Conservation (phyloP, 2,113 vertebrate species). For the Phalacrocorax aristotelis region DNA sequence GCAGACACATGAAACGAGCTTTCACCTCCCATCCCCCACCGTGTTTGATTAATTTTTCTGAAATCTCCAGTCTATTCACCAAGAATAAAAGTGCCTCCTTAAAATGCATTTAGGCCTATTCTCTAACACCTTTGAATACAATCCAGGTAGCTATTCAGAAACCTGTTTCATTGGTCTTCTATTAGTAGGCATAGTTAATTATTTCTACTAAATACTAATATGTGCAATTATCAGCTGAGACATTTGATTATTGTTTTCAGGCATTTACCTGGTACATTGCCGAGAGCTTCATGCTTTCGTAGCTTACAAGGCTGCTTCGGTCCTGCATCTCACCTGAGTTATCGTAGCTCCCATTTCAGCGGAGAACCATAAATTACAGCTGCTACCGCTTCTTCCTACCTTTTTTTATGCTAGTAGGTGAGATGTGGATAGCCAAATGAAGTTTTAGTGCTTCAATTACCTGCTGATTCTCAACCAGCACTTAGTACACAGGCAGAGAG, state of each 20-base stretch:
- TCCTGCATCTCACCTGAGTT: neutral
- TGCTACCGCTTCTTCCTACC: neutral
- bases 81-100: neutral
- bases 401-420: neutral
- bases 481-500: rapidly evolving
- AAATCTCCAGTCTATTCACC: neutral
- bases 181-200: neutral
- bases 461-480: neutral
- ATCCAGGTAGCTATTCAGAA: neutral
- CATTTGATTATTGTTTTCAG: neutral
- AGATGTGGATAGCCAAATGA: neutral
- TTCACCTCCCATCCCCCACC: neutral
- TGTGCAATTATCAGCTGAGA: neutral
- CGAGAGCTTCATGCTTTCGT: neutral
- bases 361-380: neutral
- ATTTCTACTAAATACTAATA: neutral
- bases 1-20: neutral
- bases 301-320: neutral
- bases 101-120: neutral
- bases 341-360: rapidly evolving
- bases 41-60: neutral
- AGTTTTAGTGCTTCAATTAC: neutral
- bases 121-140: neutral
- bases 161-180: neutral
- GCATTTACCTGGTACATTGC: neutral